Conservation (phyloP, 1,140 invertebrate genomes). For the Tetramorium simillimum region DNA sequence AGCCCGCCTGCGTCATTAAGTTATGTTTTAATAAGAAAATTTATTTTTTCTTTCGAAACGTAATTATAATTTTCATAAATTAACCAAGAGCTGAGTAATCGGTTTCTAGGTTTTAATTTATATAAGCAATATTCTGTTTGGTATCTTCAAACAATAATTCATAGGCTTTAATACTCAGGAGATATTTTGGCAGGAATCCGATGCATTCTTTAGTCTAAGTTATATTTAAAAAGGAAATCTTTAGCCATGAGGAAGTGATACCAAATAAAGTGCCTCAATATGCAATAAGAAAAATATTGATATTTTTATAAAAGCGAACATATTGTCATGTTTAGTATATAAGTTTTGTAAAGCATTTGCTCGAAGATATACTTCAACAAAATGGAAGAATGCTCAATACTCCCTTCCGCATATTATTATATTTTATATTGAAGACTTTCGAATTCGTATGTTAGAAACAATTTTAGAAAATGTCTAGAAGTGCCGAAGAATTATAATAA, state of each 20-base stretch:
- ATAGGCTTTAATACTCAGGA: constrained; percentile 72
- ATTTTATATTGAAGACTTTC: constrained; percentile 18
- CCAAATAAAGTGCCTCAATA: constrained; percentile 72
- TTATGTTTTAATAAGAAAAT: constrained; percentile 9
- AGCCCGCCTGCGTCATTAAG: background rate
- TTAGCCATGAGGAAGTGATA: constrained; percentile 64
- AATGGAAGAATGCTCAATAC: constrained; percentile 64
- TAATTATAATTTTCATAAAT: background rate
- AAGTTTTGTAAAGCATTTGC: constrained; percentile 45
- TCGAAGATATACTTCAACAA: constrained; percentile 39
- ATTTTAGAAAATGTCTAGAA: constrained; percentile 35
- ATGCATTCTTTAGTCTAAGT: constrained; percentile 57
- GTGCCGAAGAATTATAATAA: constrained; percentile 41
- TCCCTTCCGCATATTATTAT: constrained; percentile 13
- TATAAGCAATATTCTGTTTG: constrained; percentile 12
- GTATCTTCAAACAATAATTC: constrained; percentile 25
- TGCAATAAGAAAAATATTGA: constrained; percentile 59
- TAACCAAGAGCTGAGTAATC: background rate
- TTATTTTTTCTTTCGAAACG: background rate
- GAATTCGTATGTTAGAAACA: background rate
- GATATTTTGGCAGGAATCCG: constrained; percentile 56
- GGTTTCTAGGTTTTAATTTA: background rate
- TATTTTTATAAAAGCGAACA: constrained; percentile 64
- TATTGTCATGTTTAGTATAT: constrained; percentile 56
- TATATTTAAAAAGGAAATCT: constrained; percentile 46